phyloP scores from a whole-genome alignment of 2,113 vertebrate species.

The Lagopus leucura region DNA sequence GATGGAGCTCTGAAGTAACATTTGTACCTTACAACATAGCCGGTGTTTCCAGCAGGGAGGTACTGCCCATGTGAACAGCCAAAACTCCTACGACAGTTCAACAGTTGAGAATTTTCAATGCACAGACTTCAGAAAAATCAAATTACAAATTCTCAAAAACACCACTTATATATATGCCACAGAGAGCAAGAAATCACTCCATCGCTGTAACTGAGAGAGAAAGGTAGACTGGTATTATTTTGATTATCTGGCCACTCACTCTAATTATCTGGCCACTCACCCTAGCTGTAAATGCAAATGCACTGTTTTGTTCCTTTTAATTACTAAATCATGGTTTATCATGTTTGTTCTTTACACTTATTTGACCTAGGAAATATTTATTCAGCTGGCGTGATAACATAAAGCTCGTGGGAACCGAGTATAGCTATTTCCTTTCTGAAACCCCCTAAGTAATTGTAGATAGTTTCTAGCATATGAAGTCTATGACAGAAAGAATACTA shows the following conservation, averaged over 20 bases:
- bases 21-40: not conserved
- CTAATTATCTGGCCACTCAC: not conserved
- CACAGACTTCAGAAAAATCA: not conserved
- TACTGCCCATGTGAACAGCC: not conserved
- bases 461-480: not conserved
- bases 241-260: not conserved
- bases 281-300: not conserved
- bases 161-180: not conserved
- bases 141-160: not conserved
- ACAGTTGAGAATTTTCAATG: not conserved
- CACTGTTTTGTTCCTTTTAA: not conserved
- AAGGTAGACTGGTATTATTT: not conserved
- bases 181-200: not conserved
- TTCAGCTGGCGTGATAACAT: constrained; percentile 45
- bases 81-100: not conserved
- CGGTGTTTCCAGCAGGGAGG: not conserved
- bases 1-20: not conserved
- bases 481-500: constrained; percentile 7
- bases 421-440: not conserved
- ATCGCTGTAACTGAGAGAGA: not conserved
- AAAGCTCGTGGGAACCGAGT: constrained; percentile 41
- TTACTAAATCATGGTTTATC: not conserved
- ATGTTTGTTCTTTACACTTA: not conserved
- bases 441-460: not conserved
- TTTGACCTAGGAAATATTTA: not conserved